Conservation (phyloP, 2,797 vertebrate species). For the Numenius phaeopus region DNA sequence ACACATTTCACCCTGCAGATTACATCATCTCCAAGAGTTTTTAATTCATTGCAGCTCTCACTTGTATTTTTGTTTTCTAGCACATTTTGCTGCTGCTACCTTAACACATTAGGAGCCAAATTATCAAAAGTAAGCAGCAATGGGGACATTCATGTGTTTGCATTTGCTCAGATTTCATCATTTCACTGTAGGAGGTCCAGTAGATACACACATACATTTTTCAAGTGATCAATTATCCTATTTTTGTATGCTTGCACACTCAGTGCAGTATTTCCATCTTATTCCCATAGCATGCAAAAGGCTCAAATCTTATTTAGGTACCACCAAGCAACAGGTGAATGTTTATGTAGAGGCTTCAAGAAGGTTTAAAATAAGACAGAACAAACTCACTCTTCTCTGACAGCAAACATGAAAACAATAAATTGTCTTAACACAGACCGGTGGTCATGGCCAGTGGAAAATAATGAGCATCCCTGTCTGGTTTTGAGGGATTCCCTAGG, state of each 20-base stretch:
- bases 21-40: background rate
- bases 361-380: constrained; percentile 36
- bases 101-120: background rate
- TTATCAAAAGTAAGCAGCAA: background rate
- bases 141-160: background rate
- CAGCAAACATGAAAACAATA: constrained; percentile 18
- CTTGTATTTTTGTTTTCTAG: background rate
- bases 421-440: constrained; percentile 29
- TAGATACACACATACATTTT: background rate
- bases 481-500: background rate
- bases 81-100: background rate
- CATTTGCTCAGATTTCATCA: background rate
- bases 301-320: background rate
- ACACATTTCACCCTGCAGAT: background rate
- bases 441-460: background rate
- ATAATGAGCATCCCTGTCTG: constrained; percentile 25
- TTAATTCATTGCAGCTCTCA: background rate
- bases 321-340: background rate
- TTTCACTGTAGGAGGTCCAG: background rate
- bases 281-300: background rate
- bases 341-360: background rate
- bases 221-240: background rate
- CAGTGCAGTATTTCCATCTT: background rate
- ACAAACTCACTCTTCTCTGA: background rate
- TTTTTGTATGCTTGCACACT: background rate